Evolutionary conservation across 2,888 invertebrate species (phyloP), one percentile per base, ranked within the genome.

Genomic region (Eledone cirrhosa): DNA sequence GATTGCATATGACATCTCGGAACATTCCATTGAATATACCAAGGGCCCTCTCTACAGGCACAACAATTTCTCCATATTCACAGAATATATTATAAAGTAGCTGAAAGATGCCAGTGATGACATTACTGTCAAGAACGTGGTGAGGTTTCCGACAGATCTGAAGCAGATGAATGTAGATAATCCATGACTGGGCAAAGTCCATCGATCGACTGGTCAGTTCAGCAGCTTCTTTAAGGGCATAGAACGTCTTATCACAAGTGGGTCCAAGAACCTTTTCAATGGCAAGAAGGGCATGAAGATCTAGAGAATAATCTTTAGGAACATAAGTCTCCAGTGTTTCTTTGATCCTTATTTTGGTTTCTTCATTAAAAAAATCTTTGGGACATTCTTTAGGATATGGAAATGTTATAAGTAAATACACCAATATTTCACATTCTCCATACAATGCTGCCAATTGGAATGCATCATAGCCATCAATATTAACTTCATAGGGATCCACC

Each of bases 21-120:
- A 72, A 72, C 72, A 72, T 72, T 14, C 72, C 72, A 19, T 72
- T 31, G 41, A 72, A 72, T 27, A 72, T 72, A 3, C 72, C 72
- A 7, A 72, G 29, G 19, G 72, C 72, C 11, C 22, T 72, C 72
- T 72, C 72, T 29, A 72, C 72, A 2, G 72, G 72, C 31, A 72
- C 41, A 13, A 72, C 31, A 33, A 72, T 72, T 41, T 29, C 41
- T 5, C 72, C 72, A 22, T 72, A 41, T 19, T 72, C 72, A 22
- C 41, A 72, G n/a, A 41, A 72, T n/a, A 72, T 41, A 3, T 72
- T 72, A n/a, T 72, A 72, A 24, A 72, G 22, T 14, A 72, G 33
- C 33, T 72, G 72, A 22, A 72, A 72, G 5, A 72, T 72, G 0
- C 72, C 72, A 31, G 41, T 72, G 7, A 72, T 72, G 1, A 72